These are phyloP conservation scores for Heliconius cydno DNA, from an alignment of 2,888 invertebrate genomes.

Conservation along the genomic window DNA sequence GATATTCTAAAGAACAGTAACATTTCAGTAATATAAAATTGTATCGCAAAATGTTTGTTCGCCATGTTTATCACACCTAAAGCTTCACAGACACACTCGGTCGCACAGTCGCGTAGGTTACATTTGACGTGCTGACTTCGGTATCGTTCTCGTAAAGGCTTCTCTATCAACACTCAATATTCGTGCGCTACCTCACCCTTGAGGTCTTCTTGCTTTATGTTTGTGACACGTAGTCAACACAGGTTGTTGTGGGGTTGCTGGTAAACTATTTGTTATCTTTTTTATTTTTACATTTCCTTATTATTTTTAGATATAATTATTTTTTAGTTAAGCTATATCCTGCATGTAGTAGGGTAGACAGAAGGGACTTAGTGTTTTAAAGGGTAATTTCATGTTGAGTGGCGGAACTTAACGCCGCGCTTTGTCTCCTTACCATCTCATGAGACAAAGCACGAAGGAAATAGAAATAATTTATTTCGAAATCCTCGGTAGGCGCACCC, in stretches of 20 bases:
- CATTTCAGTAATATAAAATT: neutral
- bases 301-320: neutral
- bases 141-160: constrained; percentile 29
- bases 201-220: constrained; percentile 22
- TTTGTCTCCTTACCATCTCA: neutral
- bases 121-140: constrained; percentile 21
- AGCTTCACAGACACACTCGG: constrained; percentile 27
- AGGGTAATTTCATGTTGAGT: no score
- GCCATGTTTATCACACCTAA: constrained; percentile 4
- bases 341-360: no score
- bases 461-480: neutral
- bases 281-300: neutral
- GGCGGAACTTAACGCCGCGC: neutral
- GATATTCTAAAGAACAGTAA: neutral
- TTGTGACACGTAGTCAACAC: neutral
- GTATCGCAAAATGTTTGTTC: neutral
- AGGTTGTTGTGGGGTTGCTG: neutral
- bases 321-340: neutral
- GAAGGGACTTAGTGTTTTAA: neutral
- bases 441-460: neutral
- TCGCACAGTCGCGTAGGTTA: neutral
- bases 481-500: neutral
- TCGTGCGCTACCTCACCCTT: constrained; percentile 21
- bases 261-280: neutral
- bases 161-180: constrained; percentile 25